Percentiles rank a stretch among this genome's conserved stretches.
These are phyloP conservation scores for Athene noctua DNA, from an alignment of 2,113 vertebrate species.

Conservation along the genomic window DNA sequence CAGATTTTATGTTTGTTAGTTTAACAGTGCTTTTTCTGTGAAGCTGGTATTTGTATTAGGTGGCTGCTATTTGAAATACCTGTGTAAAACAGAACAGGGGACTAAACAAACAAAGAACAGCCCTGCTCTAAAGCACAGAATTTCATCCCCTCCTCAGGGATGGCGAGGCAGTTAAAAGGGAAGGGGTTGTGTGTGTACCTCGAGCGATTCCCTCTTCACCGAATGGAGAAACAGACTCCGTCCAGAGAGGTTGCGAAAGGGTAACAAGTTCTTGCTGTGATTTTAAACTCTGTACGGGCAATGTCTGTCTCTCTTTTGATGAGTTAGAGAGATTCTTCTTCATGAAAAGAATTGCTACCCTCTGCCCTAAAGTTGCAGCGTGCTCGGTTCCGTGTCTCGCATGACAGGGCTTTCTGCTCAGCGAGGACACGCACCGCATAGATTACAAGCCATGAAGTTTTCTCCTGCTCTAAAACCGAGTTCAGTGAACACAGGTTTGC, in stretches of 20 bases:
- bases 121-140: neutral
- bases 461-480: neutral
- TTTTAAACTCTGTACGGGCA: constrained; percentile 1
- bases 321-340: neutral
- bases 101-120: constrained; percentile 15
- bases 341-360: neutral
- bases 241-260: constrained; percentile 5
- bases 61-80: neutral
- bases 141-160: neutral
- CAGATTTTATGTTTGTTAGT: neutral
- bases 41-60: neutral
- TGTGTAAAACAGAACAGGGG: neutral
- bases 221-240: neutral
- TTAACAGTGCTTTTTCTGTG: neutral
- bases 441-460: neutral
- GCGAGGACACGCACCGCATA: neutral
- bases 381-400: neutral
- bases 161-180: neutral
- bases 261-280: constrained; percentile 39
- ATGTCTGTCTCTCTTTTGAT: neutral
- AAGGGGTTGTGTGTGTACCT: neutral
- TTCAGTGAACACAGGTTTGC: neutral
- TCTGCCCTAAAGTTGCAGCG: neutral
- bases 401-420: neutral
- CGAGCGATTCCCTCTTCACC: neutral